Evolutionary conservation across 2,113 vertebrate genomes (phyloP).

Genomic region (Dromas ardeola): DNA sequence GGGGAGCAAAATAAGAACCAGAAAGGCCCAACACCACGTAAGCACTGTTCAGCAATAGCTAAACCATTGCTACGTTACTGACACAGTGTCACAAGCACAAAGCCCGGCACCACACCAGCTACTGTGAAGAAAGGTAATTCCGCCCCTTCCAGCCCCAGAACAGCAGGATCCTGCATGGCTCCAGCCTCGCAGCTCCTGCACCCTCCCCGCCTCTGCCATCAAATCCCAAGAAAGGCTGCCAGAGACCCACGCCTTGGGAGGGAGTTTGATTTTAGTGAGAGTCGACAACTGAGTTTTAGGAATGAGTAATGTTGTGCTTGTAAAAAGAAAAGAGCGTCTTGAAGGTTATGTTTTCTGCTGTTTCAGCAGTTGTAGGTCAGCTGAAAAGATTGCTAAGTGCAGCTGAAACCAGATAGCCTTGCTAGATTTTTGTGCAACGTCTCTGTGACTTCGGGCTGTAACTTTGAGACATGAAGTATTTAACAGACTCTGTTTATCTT

Average conservation of each 20-base stretch:
- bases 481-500: neutral
- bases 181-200: neutral
- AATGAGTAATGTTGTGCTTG: neutral
- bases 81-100: neutral
- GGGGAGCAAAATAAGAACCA: neutral
- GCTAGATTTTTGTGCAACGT: neutral
- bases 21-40: neutral
- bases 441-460: neutral
- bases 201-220: neutral
- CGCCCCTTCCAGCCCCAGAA: neutral
- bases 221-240: neutral
- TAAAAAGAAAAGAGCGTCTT: neutral
- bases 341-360: conserved; percentile 8
- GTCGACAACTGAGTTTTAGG: neutral
- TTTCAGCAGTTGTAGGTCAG: neutral
- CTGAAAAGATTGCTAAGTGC: conserved; percentile 3
- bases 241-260: neutral
- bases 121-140: neutral
- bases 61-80: neutral
- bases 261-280: neutral
- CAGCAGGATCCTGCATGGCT: neutral
- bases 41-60: neutral
- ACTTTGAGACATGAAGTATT: neutral
- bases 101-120: neutral
- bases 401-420: neutral